Percentiles rank a stretch among this genome's conserved stretches.
These are phyloP conservation scores for Protodeltote pygarga DNA, from an alignment of 2,888 invertebrate genomes.

Conservation along the genomic window DNA sequence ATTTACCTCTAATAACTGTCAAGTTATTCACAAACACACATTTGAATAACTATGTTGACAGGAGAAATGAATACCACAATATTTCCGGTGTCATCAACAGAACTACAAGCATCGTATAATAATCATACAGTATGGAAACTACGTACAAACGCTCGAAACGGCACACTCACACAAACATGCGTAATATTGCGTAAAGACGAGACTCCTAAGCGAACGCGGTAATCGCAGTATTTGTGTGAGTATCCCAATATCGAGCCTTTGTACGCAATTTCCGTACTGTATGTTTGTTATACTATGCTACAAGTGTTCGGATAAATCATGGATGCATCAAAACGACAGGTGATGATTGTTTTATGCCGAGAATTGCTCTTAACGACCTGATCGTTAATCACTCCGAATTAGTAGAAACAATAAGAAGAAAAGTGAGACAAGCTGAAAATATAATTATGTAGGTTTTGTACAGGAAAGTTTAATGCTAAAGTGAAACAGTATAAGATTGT, in stretches of 20 bases:
- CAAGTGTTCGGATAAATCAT: slow-evolving; percentile 47
- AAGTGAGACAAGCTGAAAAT: slow-evolving; percentile 28
- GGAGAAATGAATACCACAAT: slow-evolving; percentile 32
- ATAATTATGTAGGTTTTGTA: not conserved
- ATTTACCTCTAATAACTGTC: slow-evolving; percentile 10
- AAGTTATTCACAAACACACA: not conserved
- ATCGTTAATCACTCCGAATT: slow-evolving; percentile 39
- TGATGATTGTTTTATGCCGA: slow-evolving; percentile 49
- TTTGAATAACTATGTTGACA: slow-evolving; percentile 14
- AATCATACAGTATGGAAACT: no score
- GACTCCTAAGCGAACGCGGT: no score
- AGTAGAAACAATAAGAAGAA: slow-evolving; percentile 33
- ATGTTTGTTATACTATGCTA: no score
- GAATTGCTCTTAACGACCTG: slow-evolving; percentile 36
- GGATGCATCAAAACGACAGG: slow-evolving; percentile 32
- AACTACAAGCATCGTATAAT: no score
- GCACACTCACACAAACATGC: no score
- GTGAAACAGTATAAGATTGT: slow-evolving; percentile 8
- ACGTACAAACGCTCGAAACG: no score
- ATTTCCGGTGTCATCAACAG: slow-evolving; percentile 31
- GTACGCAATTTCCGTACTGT: no score
- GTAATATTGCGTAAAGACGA: no score
- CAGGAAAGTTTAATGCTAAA: slow-evolving; percentile 6
- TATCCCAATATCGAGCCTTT: no score
- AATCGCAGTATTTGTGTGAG: no score